Evolutionary conservation across 2,113 vertebrate genomes (phyloP), one percentile per base, ranked within the genome.

Genomic region (Synodontis membranacea): DNA sequence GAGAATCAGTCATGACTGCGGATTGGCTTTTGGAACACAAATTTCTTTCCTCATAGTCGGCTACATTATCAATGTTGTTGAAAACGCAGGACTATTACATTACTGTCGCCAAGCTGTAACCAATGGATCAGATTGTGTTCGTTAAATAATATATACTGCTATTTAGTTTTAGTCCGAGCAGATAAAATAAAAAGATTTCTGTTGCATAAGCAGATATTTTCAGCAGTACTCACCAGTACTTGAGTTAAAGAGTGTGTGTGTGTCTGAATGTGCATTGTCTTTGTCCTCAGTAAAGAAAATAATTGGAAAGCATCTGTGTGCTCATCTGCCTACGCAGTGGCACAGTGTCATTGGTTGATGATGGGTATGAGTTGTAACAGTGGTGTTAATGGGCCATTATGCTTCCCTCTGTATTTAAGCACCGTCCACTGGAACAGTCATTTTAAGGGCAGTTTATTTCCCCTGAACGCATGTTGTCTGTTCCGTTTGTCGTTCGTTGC

Each of bases 261-360:
- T 66, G 58, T 64, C 21, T 64, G 21, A 62, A 54, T 70, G 25
- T n/a, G 19, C 52, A 50, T 64, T 39, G 48, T 44, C 79, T 75
- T 84, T n/a, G n/a, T 84, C 74, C 31, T 80, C 34, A 60, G 54
- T 31, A 72, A 50, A 62, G 64, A 83, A 62, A 84, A 72, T 88
- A 88, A 89, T 89, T 87, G 87, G 84, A 50, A 79, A 83, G 48
- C 79, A 82, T 86, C 68, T 75, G 85, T 82, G 85, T 83, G 62
- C 19, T 82, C 34, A 58, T 74, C 31, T 79, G 82, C 88, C 88
- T 68, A 89, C 88, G 62, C 74, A 72, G 86, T 80, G 66, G 81
- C 84, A 80, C 60, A 86, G 46, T 88, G 88, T 88, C 84, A 89
- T 88, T 81, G 80, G 50, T 64, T 72, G 48, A 74, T 85, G 84